Percentiles rank a stretch among this genome's conserved stretches.
Conservation (phyloP, 2,888 invertebrate species). For the Apeira syringaria region DNA sequence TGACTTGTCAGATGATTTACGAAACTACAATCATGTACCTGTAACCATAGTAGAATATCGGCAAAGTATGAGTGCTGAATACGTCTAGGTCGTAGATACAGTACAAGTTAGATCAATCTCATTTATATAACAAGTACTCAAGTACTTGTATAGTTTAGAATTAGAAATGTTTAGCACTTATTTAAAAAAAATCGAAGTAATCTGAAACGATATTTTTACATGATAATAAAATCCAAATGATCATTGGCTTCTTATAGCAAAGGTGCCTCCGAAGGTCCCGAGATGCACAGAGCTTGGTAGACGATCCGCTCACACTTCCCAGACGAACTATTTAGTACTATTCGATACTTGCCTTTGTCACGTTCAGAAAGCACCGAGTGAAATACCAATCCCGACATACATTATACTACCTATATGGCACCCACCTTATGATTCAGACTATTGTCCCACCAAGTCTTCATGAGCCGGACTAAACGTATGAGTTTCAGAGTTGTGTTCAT, state of each 20-base stretch:
- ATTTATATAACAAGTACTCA: slow-evolving; percentile 1
- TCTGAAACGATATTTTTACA: no score
- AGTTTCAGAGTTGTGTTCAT: slow-evolving; percentile 1
- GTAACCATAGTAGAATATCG: slow-evolving; percentile 9
- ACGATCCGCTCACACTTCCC: slow-evolving; percentile 81
- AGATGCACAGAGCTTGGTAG: slow-evolving; percentile 79
- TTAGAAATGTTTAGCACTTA: slow-evolving; percentile 12
- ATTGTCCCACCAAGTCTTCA: slow-evolving; percentile 14
- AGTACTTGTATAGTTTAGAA: slow-evolving; percentile 8
- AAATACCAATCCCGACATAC: slow-evolving; percentile 53
- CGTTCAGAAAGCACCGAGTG: slow-evolving; percentile 69
- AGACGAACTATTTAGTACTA: slow-evolving; percentile 69
- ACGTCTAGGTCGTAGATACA: slow-evolving; percentile 13
- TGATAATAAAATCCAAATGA: slow-evolving; percentile 42
- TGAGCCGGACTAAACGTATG: slow-evolving; percentile 14
- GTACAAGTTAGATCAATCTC: not conserved
- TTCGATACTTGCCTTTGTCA: slow-evolving; percentile 63
- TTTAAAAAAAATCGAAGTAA: no score
- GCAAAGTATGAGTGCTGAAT: slow-evolving; percentile 7
- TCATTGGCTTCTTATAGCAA: slow-evolving; percentile 71
- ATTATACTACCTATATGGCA: slow-evolving; percentile 60
- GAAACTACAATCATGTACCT: slow-evolving; percentile 1
- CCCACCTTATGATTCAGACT: slow-evolving; percentile 65
- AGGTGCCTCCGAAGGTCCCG: slow-evolving; percentile 61
- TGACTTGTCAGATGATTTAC: slow-evolving; percentile 3